A percentile compares a stretch with the other conserved stretches of the same genome.
Conservation (phyloP, 2,888 invertebrate species). For the Macrosoma leucophasiata region DNA sequence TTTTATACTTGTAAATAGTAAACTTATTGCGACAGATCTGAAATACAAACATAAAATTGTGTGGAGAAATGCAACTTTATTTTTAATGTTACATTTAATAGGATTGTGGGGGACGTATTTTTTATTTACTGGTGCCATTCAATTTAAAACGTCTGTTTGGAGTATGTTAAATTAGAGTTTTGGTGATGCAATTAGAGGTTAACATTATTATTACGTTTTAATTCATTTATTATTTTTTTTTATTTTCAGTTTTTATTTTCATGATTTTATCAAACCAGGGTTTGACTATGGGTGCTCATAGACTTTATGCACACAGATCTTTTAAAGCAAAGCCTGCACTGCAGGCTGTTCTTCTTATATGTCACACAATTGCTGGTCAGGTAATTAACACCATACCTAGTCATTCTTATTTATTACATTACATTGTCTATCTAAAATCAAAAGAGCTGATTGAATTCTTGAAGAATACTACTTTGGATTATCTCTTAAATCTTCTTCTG, state of each 20-base stretch:
- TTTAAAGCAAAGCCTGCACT: slow-evolving; percentile 83
- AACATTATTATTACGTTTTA: no score
- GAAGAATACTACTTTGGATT: no score
- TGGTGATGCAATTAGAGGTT: no score
- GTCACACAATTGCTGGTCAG: slow-evolving; percentile 86
- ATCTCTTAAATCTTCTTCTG: no score
- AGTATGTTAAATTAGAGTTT: slow-evolving; percentile 44
- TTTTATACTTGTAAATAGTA: no score
- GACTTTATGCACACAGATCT: slow-evolving; percentile 85
- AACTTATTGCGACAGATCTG: slow-evolving; percentile 45
- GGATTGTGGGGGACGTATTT: slow-evolving; percentile 62
- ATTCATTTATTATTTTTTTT: slow-evolving; percentile 4
- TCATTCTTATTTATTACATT: no score
- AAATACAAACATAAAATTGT: slow-evolving; percentile 71
- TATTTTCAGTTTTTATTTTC: slow-evolving; percentile 35
- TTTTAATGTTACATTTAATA: slow-evolving; percentile 70
- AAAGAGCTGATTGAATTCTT: no score
- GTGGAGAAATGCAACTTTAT: slow-evolving; percentile 78
- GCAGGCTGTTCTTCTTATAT: slow-evolving; percentile 75
- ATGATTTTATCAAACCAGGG: slow-evolving; percentile 66
- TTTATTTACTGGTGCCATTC: slow-evolving; percentile 33
- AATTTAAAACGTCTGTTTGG: slow-evolving; percentile 36
- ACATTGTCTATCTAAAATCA: no score
- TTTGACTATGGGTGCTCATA: slow-evolving; percentile 87
- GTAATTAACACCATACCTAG: no score